A percentile compares a stretch with the other conserved stretches of the same genome.
Evolutionary conservation across 2,888 invertebrate genomes (phyloP).

Genomic region (Endotricha flammealis): DNA sequence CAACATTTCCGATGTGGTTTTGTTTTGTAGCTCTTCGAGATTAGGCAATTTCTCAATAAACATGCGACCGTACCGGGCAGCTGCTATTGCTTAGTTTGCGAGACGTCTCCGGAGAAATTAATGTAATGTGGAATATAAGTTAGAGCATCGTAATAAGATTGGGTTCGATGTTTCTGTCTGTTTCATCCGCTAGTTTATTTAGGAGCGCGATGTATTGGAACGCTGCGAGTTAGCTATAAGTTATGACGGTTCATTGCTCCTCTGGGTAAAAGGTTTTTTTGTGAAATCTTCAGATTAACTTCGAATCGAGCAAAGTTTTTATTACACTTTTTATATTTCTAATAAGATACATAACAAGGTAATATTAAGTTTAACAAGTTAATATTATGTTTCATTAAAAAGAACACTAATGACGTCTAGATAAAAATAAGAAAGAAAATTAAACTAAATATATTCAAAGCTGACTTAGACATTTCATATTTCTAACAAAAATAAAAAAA

Average conservation of each 20-base stretch:
- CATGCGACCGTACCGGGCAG: conserved; percentile 63
- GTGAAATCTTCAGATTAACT: background rate
- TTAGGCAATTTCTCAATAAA: conserved; percentile 75
- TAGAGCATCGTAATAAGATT: conserved; percentile 58
- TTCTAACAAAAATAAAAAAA: background rate
- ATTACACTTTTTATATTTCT: background rate
- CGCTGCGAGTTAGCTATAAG: conserved; percentile 14
- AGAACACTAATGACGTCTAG: too few relatives aligned
- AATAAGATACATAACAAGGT: too few relatives aligned
- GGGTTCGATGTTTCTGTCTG: conserved; percentile 59
- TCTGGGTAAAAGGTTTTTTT: background rate
- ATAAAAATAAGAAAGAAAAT: too few relatives aligned
- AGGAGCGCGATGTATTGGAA: conserved; percentile 34
- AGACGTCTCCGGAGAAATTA: conserved; percentile 74
- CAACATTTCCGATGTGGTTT: conserved; percentile 75
- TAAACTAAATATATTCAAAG: background rate
- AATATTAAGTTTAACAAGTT: too few relatives aligned
- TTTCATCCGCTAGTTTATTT: conserved; percentile 53
- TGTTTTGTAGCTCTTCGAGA: conserved; percentile 76
- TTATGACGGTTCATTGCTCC: conserved; percentile 12
- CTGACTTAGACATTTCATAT: background rate
- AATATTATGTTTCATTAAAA: too few relatives aligned
- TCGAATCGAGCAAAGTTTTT: background rate
- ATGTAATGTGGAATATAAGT: conserved; percentile 69
- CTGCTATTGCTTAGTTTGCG: conserved; percentile 66